phyloP scores from a whole-genome alignment of 2,113 vertebrate species.

The Tachysurus fulvidraco region DNA sequence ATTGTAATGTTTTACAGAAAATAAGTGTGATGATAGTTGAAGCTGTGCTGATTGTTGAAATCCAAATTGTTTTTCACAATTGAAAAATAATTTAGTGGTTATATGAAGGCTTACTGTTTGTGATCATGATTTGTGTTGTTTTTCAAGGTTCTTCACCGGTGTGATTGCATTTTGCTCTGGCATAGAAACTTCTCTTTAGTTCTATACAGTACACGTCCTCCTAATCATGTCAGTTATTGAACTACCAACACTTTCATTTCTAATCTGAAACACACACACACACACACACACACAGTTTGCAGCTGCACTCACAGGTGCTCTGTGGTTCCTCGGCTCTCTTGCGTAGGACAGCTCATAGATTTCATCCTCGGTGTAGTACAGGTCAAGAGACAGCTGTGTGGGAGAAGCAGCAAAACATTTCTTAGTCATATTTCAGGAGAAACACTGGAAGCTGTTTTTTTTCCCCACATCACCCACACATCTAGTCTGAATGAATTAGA shows the following conservation, averaged over 20 bases:
- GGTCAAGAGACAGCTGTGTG: conserved; percentile 89
- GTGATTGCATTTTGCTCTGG: not conserved
- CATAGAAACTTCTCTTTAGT: not conserved
- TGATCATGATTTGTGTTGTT: not conserved
- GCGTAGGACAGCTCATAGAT: conserved; percentile 95
- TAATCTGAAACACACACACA: not conserved
- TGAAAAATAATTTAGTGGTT: not conserved
- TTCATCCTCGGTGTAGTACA: conserved; percentile 97
- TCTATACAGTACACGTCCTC: not conserved
- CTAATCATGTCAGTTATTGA: not conserved
- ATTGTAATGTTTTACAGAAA: too few relatives aligned
- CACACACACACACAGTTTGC: not conserved
- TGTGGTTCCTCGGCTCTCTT: conserved; percentile 91
- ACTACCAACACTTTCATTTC: not conserved
- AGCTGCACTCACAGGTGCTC: conserved; percentile 74
- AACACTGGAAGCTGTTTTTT: not conserved
- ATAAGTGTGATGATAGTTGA: too few relatives aligned
- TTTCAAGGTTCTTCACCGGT: not conserved
- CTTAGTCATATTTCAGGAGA: not conserved
- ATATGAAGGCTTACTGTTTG: not conserved
- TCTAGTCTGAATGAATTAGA: not conserved
- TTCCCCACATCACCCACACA: not conserved
- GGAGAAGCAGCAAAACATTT: conserved; percentile 43
- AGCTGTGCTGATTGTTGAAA: not conserved
- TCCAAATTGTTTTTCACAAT: not conserved